Evolutionary conservation across 2,113 vertebrate genomes (phyloP), one percentile per base, ranked within the genome.

Genomic region (Rafetus swinhoei): DNA sequence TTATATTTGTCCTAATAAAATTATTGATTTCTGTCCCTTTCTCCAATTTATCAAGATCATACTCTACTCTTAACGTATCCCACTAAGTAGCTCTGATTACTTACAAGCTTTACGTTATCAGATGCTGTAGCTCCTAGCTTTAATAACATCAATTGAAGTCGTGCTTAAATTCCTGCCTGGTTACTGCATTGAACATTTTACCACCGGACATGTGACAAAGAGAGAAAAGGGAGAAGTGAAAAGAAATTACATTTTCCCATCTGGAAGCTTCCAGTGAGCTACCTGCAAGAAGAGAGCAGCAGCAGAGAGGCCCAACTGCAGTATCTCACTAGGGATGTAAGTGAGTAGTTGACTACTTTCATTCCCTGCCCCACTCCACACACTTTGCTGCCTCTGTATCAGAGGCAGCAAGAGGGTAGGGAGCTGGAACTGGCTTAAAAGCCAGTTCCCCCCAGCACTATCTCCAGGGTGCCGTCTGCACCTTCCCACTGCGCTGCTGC

Each of bases 11-110:
- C 82, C 6, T 84, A 79, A 93, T 79, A 9, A 88, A 88, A 29
- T 90, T 90, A 85, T 35, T 91, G 76, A 92, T 94, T 93, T 97
- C 53, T 57, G 27, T 3, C 7, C 69, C 4, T 79, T 91, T 91
- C 60, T 84, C 76, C 56, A 82, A 15, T 74, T 93, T 69, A 60
- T 79, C 65, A 74, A 82, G 93, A 69, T 57, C 19, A 50, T 24
- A 91, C 6, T 32, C n/a, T 88, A 27, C 25, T 62, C 50, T 60
- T 55, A 82, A 2, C 13, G 11, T 88, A 29, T 24, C 69, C 32
- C 74, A 13, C 39, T 92, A 65, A 88, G 81, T 6, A n/a, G 27
- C 56, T 92, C 79, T 79, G 25, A 14, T 79, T 90, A 24, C 77
- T 90, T 94, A 76, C 29, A 90, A 62, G 79, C 50, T 93, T 87